Evolutionary conservation across 2,797 vertebrate genomes (phyloP).

Genomic region (Falco peregrinus): DNA sequence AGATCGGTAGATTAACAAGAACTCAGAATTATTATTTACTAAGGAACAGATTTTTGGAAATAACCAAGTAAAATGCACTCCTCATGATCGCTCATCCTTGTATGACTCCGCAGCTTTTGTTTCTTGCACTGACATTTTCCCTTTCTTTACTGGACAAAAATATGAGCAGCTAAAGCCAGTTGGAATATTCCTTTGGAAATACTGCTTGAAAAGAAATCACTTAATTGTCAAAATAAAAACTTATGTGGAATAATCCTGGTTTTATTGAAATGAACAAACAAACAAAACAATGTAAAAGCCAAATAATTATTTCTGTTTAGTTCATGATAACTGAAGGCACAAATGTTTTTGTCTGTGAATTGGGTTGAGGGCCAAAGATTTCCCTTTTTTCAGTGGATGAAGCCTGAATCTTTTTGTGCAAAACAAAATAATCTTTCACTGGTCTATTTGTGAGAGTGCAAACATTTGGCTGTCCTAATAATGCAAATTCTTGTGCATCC

Average conservation of each 20-base stretch:
- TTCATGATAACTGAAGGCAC: neutral
- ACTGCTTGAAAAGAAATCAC: slow-evolving; percentile 14
- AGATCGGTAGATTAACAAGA: slow-evolving; percentile 1
- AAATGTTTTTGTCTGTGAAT: neutral
- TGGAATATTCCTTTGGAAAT: slow-evolving; percentile 48
- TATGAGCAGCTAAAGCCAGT: slow-evolving; percentile 17
- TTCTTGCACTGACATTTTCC: slow-evolving; percentile 20
- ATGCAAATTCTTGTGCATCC: neutral
- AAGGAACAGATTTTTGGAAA: neutral
- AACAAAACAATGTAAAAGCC: neutral
- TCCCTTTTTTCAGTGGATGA: neutral
- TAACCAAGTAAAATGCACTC: neutral
- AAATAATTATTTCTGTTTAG: neutral
- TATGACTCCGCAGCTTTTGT: slow-evolving; percentile 16
- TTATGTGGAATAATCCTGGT: neutral
- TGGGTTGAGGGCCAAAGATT: neutral
- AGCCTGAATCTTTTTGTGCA: neutral
- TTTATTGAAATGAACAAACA: neutral
- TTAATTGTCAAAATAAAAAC: slow-evolving; percentile 29
- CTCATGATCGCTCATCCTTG: neutral
- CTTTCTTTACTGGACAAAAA: slow-evolving; percentile 22
- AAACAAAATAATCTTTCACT: neutral
- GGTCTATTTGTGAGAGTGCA: neutral
- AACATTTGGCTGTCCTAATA: neutral
- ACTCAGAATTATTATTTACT: slow-evolving; percentile 4